These are phyloP conservation scores for Anolis sagrei DNA, from an alignment of 2,113 vertebrate species.

Conservation along the genomic window DNA sequence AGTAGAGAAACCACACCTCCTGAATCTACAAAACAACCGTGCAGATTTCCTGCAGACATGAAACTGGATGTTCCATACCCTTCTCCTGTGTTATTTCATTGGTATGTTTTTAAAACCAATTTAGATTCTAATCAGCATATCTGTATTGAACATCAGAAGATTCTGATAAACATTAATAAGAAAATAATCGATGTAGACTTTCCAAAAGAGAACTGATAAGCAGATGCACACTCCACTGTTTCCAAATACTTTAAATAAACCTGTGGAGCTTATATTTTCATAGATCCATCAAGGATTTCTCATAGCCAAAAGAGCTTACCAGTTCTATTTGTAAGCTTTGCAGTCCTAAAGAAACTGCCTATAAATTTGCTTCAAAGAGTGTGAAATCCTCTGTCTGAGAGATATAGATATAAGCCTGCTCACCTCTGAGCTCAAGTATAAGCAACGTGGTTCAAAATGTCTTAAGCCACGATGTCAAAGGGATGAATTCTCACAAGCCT, in stretches of 20 bases:
- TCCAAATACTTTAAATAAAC: slow-evolving; percentile 13
- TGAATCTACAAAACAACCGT: background rate
- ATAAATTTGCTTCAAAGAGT: background rate
- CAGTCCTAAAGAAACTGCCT: background rate
- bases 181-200: background rate
- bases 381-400: background rate
- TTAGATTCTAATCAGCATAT: background rate
- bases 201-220: background rate
- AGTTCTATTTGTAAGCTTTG: background rate
- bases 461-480: background rate
- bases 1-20: background rate
- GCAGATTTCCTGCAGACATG: background rate
- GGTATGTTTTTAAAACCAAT: background rate
- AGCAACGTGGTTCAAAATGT: background rate
- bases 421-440: slow-evolving; percentile 5
- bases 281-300: background rate
- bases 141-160: background rate
- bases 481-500: background rate
- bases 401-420: background rate
- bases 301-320: slow-evolving; percentile 13
- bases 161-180: slow-evolving; percentile 16
- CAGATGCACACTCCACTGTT: background rate
- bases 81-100: background rate
- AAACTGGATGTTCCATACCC: background rate
- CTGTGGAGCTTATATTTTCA: background rate